Evolutionary conservation across 35 echinoderm and acorn worm genomes (phyloP), one percentile per base, ranked within the genome.

Genomic region (Holothuria glaberrima): DNA sequence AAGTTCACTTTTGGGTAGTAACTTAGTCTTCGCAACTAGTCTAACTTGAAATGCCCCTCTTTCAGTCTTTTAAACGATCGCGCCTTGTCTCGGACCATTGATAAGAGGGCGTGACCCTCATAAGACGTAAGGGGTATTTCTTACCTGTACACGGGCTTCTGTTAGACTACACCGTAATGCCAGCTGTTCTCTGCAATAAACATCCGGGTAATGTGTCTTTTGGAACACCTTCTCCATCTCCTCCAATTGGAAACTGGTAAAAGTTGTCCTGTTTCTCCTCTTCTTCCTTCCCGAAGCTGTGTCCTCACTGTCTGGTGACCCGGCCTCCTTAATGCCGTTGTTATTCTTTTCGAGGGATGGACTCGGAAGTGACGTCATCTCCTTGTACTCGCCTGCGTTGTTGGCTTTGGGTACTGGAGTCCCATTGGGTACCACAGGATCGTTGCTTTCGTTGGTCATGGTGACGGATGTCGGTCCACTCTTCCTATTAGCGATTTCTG

Each of bases 181-280:
- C 18, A 98, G 87, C 58, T 98, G 93, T 91, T 98, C 96, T 58
- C 97, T 79, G 29, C 93, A 95, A 61, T 95, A 99, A 22, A 99
- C 97, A 66, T 99, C 97, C 20, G 97, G 97, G 59, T 99, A 99
- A 72, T 99, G 97, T 16, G 97, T 99, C 88, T 99, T 99, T 65
- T 99, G 97, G 73, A 99, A 99, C 0, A 94, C 94, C 48, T 94
- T 99, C 85, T 99, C 97, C 97, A 99, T 93, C 84, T 99, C 97
- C 19, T 99, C 97, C 59, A 99, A 65, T 71, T 99, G 97, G 25
- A 75, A 99, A 70, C 97, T 99, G 12, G 97, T 99, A 80, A 99
- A 99, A 0, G 97, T 99, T 17, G 97, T 99, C 32, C 97, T 71
- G 86, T 99, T 95, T 33, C 97, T 59, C 44, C 96, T 86, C 91